phyloP scores from a whole-genome alignment of 1,140 invertebrate species.

The Caerostris extrusa region DNA sequence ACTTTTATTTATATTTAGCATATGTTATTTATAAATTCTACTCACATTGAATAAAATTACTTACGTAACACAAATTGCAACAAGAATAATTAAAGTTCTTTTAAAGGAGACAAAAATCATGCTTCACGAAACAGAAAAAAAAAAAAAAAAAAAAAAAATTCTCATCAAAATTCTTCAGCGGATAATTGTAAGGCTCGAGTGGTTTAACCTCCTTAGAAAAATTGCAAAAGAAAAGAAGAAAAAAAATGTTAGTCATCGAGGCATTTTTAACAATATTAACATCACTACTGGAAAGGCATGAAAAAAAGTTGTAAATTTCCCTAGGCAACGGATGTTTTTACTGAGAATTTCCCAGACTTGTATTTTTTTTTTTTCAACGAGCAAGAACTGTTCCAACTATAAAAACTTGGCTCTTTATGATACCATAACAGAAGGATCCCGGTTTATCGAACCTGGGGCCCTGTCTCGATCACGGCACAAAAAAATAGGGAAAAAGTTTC shows the following conservation, averaged over 20 bases:
- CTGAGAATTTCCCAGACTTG: slow-evolving; percentile 26
- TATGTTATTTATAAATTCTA: too few relatives aligned
- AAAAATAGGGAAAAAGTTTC: background rate
- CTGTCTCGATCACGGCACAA: background rate
- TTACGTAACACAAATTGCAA: background rate
- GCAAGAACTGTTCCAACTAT: slow-evolving; percentile 20
- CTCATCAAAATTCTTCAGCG: slow-evolving; percentile 1
- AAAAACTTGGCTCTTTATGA: slow-evolving; percentile 43
- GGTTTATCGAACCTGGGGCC: slow-evolving; percentile 21
- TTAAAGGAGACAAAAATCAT: background rate
- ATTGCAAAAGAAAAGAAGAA: background rate
- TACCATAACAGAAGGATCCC: slow-evolving; percentile 36
- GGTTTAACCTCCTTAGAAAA: background rate
- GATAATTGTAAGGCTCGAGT: background rate
- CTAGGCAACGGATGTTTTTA: slow-evolving; percentile 38
- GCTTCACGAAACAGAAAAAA: background rate
- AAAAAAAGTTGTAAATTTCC: slow-evolving; percentile 37
- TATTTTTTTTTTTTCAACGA: background rate
- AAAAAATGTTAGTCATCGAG: background rate
- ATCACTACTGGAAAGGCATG: background rate
- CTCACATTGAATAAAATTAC: too few relatives aligned
- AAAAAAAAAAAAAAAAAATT: background rate
- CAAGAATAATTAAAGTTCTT: background rate
- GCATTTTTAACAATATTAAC: slow-evolving; percentile 12
- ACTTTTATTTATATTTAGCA: too few relatives aligned